phyloP scores from a whole-genome alignment of 2,113 vertebrate species.

The Heterocephalus glaber region DNA sequence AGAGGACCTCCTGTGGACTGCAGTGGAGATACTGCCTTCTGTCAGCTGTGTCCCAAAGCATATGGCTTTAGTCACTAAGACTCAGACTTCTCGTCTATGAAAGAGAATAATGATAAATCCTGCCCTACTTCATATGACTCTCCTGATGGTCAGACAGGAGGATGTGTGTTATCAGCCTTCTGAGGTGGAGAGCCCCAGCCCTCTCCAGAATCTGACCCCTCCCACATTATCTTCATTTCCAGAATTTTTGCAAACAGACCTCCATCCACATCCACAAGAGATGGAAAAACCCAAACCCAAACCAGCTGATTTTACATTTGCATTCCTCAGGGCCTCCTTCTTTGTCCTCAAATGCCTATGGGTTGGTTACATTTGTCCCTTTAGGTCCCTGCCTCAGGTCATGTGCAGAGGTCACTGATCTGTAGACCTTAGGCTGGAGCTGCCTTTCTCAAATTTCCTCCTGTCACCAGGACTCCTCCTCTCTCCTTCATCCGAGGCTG shows the following conservation, averaged over 20 bases:
- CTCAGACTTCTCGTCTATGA: neutral
- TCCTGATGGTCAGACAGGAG: neutral
- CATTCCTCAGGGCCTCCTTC: neutral
- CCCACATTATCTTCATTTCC: neutral
- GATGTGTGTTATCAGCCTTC: neutral
- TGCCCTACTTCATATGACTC: neutral
- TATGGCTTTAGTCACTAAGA: neutral
- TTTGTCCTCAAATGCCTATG: neutral
- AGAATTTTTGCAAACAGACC: neutral
- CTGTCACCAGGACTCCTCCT: too few relatives aligned
- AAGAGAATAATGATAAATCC: neutral
- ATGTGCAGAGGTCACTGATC: neutral
- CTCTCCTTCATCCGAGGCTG: neutral
- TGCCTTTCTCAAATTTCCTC: neutral
- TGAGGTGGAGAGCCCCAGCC: neutral
- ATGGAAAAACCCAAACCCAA: neutral
- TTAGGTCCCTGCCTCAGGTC: neutral
- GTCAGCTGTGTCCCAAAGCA: neutral
- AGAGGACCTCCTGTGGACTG: neutral
- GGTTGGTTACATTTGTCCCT: neutral
- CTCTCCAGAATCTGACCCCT: accelerated
- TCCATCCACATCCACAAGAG: neutral
- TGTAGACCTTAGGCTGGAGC: neutral
- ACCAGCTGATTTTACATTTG: neutral
- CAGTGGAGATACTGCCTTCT: neutral